Conservation (phyloP, 2,888 invertebrate species). For the Chelonus formosanus region DNA sequence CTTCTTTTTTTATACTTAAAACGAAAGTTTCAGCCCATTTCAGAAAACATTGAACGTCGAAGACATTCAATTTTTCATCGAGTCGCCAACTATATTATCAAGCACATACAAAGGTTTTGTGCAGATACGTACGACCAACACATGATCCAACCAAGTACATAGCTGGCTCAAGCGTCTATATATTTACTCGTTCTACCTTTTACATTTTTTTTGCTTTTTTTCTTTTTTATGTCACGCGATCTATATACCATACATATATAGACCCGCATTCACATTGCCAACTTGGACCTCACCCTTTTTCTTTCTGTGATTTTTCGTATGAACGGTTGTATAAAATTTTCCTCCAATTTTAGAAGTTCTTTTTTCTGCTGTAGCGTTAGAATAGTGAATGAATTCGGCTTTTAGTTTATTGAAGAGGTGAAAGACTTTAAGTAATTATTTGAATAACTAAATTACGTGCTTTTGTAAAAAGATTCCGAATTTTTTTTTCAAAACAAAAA, state of each 20-base stretch:
- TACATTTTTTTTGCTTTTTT: neutral
- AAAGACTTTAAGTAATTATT: too few species aligned
- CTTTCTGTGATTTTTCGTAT: slow-evolving; percentile 9
- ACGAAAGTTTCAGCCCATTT: too few species aligned
- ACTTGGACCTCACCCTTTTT: slow-evolving; percentile 6
- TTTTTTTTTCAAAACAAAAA: too few species aligned
- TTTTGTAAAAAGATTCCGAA: too few species aligned
- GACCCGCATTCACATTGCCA: slow-evolving; percentile 7
- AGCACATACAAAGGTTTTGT: slow-evolving; percentile 20
- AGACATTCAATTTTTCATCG: too few species aligned
- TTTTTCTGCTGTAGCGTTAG: neutral
- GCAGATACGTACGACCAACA: slow-evolving; percentile 21
- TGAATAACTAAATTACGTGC: too few species aligned
- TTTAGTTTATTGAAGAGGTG: neutral
- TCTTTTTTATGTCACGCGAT: slow-evolving; percentile 18
- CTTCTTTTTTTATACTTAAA: too few species aligned
- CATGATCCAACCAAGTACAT: slow-evolving; percentile 21
- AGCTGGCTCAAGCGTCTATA: slow-evolving; percentile 21
- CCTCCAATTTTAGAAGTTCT: neutral
- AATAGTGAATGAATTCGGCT: neutral
- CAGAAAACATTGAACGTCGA: too few species aligned
- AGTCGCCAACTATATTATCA: too few species aligned
- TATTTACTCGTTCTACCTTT: slow-evolving; percentile 27
- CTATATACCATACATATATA: slow-evolving; percentile 2
- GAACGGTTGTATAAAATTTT: slow-evolving; percentile 6